Base-by-base conservation (phyloP, 2,797 vertebrate species). In the Tadarida brasiliensis region DNA sequence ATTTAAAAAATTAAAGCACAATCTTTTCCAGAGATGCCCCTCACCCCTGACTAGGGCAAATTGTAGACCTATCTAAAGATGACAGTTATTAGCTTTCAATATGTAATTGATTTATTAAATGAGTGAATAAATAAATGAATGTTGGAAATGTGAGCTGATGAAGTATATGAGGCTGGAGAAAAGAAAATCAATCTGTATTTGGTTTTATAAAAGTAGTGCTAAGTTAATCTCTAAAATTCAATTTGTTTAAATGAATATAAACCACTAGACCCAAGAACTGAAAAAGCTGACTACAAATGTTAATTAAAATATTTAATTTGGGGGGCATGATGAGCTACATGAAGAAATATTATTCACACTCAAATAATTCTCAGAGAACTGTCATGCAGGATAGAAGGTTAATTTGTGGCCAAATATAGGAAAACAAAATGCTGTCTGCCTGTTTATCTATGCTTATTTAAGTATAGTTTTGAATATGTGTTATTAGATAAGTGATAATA, bases 231-330 rank as follows among this genome's bases (percentile, higher is more conserved):
- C 88, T 96, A 90, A 96, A 97, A 97, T 91, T 92, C 54, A 94
- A 96, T 96, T 96, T 96, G 51, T 67, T 97, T 96, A 93, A 96
- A 94, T 90, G 76, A 96, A 82, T 96, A 87, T 94, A 96, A 97
- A 84, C 80, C 77, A 95, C 57, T 80, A 92, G 71, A 93, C 30
- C 35, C 73, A 77, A 96, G 80, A 97, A 97, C 17, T 86, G 82
- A 67, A 88, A 94, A 95, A 94, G 78, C 85, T 94, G 88, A 95
- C 96, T 97, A 83, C 30, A 77, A 90, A 94, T 93, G 88, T 93
- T 96, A 97, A 97, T 95, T 96, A 47, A 94, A 97, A 90, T 94
- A 96, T 89, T 94, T 97, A 91, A 94, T 87, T 97, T 97, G 94
- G 3, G 93, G 84, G 59, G 68, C 57, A 92, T 87, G 71, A 91